phyloP scores from a whole-genome alignment of 1,140 invertebrate species.

The Bombus difficillimus region DNA sequence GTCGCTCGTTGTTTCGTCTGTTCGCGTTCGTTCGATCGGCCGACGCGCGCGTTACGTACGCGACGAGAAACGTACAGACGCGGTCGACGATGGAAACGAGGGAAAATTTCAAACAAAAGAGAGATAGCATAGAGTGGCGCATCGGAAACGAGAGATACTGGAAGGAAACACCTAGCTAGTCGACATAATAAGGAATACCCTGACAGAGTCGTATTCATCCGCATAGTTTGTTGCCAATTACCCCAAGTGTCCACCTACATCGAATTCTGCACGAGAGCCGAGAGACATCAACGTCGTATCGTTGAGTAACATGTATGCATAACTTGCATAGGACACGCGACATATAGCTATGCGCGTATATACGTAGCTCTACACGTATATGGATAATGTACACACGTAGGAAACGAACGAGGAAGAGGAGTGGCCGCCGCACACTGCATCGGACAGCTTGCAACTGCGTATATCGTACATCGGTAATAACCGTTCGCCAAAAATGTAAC shows the following conservation, averaged over 20 bases:
- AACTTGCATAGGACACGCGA: background rate
- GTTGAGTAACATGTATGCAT: conserved; percentile 5
- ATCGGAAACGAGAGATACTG: conserved; percentile 24
- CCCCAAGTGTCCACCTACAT: conserved; percentile 51
- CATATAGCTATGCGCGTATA: background rate
- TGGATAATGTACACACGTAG: background rate
- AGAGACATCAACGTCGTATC: conserved; percentile 11
- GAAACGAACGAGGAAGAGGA: conserved; percentile 46
- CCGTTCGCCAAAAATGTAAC: background rate
- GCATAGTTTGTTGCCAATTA: conserved; percentile 57
- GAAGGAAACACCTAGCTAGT: conserved; percentile 34
- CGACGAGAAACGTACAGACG: too few species aligned
- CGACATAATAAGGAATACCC: conserved; percentile 36
- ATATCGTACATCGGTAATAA: conserved; percentile 47
- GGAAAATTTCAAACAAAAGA: background rate
- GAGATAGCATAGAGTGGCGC: background rate
- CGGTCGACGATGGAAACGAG: background rate
- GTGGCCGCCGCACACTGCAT: conserved; percentile 55
- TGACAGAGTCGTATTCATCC: conserved; percentile 23
- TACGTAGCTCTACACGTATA: background rate
- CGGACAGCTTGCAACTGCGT: conserved; percentile 60
- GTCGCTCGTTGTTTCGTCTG: too few species aligned
- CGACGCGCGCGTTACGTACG: too few species aligned
- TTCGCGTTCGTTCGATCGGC: too few species aligned
- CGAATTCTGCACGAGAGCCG: conserved; percentile 23